phyloP scores from a whole-genome alignment of 2,113 vertebrate species.

The Rhynchomys soricoides region DNA sequence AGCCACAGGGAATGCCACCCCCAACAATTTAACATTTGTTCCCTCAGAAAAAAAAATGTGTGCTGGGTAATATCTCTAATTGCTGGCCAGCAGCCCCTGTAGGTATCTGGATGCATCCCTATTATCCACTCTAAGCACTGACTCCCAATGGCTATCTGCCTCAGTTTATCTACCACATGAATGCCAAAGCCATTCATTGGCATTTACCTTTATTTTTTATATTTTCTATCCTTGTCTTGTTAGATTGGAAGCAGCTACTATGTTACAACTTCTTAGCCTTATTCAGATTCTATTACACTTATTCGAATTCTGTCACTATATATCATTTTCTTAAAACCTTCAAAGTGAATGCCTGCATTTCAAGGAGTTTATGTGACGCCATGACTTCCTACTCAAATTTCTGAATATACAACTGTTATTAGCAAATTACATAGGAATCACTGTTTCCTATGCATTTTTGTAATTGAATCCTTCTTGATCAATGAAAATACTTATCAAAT shows the following conservation, averaged over 20 bases:
- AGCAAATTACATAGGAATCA: conserved; percentile 26
- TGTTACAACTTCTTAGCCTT: background rate
- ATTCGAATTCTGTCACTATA: background rate
- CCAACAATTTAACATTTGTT: no score
- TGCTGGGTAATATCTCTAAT: no score
- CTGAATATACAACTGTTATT: conserved; percentile 15
- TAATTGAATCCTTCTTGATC: background rate
- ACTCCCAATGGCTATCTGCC: no score
- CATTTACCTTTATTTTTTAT: background rate
- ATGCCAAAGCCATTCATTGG: no score
- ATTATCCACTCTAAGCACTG: no score
- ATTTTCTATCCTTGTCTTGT: background rate
- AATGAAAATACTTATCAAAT: conserved; percentile 43
- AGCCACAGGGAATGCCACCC: no score
- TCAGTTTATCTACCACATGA: no score
- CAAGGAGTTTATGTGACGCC: background rate
- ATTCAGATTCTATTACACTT: background rate
- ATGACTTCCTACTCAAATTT: background rate
- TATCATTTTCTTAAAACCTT: background rate
- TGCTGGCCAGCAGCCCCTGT: no score
- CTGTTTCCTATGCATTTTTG: conserved; percentile 8
- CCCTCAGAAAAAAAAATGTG: no score
- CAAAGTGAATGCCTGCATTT: background rate
- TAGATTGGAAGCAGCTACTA: background rate
- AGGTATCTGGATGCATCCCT: no score